phyloP scores from a whole-genome alignment of 2,113 vertebrate genomes.

The Pluvianellus socialis region DNA sequence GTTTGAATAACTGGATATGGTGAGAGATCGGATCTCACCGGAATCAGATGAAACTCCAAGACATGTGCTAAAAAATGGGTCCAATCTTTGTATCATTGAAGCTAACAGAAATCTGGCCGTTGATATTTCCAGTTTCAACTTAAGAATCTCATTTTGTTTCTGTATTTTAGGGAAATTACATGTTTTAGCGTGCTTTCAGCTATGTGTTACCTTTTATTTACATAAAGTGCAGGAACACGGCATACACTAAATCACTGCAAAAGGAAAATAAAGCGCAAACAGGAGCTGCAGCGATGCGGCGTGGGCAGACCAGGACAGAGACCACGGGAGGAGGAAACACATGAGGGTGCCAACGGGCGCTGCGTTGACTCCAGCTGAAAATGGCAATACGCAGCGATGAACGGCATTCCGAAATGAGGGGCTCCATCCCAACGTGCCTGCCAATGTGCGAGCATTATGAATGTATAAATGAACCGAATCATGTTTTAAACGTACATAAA shows the following conservation, averaged over 20 bases:
- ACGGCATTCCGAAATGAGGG: background rate
- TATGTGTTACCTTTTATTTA: background rate
- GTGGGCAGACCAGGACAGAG: background rate
- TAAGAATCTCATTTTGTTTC: background rate
- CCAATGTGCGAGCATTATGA: background rate
- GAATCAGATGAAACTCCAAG: background rate
- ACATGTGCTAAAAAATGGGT: background rate
- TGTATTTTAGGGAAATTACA: background rate
- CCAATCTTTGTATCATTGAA: background rate
- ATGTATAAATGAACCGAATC: background rate
- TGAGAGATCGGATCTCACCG: background rate
- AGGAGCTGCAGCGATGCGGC: rapidly evolving
- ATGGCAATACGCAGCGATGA: background rate
- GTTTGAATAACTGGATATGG: background rate
- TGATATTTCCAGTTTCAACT: background rate
- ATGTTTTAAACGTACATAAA: background rate
- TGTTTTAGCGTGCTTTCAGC: background rate
- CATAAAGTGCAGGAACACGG: background rate
- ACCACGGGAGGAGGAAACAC: background rate
- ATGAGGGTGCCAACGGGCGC: background rate
- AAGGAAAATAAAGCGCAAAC: background rate
- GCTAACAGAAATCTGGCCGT: background rate
- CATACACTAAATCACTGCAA: background rate
- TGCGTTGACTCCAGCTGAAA: background rate
- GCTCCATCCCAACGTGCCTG: background rate